These are phyloP conservation scores for Melanotaenia trifasciata DNA, from an alignment of 2,797 vertebrate species.

Conservation along the genomic window DNA sequence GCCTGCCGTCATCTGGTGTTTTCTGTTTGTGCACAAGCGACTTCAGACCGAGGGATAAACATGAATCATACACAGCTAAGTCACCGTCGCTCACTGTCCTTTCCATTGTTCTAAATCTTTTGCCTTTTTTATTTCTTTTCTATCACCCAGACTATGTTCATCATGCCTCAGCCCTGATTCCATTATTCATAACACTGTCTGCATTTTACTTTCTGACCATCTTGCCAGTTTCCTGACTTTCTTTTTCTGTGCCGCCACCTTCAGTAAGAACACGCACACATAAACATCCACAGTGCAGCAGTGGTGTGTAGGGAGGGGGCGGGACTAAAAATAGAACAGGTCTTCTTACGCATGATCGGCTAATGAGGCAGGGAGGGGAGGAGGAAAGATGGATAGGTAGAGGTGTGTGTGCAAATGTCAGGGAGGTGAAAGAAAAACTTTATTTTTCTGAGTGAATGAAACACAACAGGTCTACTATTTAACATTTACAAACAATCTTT, in stretches of 20 bases:
- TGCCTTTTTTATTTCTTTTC: slow-evolving; percentile 1
- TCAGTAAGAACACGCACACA: slow-evolving; percentile 42
- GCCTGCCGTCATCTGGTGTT: neutral
- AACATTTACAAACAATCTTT: neutral
- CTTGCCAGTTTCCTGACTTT: slow-evolving; percentile 10
- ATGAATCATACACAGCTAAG: slow-evolving; percentile 32
- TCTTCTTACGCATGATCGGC: slow-evolving; percentile 74
- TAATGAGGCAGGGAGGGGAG: slow-evolving; percentile 57
- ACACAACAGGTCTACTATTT: too few species aligned
- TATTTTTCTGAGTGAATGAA: slow-evolving; percentile 1
- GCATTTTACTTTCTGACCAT: slow-evolving; percentile 33
- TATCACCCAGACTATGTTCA: neutral
- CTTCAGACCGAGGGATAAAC: slow-evolving; percentile 21
- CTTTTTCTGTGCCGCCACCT: slow-evolving; percentile 51
- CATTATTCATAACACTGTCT: slow-evolving; percentile 25
- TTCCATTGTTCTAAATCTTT: slow-evolving; percentile 13
- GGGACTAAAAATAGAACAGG: slow-evolving; percentile 77
- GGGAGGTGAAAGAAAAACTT: neutral
- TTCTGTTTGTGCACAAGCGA: neutral
- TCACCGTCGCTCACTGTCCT: slow-evolving; percentile 17
- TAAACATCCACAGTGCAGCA: slow-evolving; percentile 32
- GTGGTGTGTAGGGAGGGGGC: slow-evolving; percentile 45
- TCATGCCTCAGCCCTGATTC: neutral
- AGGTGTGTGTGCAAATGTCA: slow-evolving; percentile 19
- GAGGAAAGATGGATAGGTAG: slow-evolving; percentile 25